A percentile compares a stretch with the other conserved stretches of the same genome.
Conservation (phyloP, 2,113 vertebrate species). For the Alces alces region DNA sequence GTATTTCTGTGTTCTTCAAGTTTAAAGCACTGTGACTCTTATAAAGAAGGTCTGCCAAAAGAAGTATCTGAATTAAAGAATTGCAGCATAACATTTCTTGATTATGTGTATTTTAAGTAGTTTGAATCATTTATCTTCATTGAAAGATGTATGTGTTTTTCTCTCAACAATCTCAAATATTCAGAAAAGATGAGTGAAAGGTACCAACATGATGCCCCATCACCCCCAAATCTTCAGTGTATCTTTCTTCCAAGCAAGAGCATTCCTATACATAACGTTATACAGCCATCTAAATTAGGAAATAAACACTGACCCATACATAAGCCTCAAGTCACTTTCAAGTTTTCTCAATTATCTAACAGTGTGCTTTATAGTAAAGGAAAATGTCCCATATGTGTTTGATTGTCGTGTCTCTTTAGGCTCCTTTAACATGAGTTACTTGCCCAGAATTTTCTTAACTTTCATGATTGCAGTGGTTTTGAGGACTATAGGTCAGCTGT, state of each 20-base stretch:
- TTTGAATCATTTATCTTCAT: neutral
- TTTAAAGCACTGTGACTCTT: neutral
- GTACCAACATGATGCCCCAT: neutral
- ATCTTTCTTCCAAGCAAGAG: neutral
- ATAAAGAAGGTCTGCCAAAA: neutral
- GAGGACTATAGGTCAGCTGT: neutral
- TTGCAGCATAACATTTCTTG: neutral
- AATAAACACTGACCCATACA: neutral
- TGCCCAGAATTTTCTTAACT: neutral
- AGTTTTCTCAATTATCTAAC: neutral
- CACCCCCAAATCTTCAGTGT: neutral
- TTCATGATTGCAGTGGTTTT: neutral
- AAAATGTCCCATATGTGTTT: neutral
- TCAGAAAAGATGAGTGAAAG: neutral
- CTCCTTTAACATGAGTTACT: neutral
- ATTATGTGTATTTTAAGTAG: neutral
- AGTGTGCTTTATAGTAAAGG: neutral
- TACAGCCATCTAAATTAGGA: neutral
- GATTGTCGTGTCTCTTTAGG: neutral
- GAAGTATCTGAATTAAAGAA: neutral
- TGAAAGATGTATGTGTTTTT: neutral
- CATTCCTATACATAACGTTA: neutral
- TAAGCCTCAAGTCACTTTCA: neutral
- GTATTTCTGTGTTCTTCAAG: neutral
- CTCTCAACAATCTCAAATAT: neutral